phyloP scores from a whole-genome alignment of 2,797 vertebrate species.

The Phoebastria nigripes region DNA sequence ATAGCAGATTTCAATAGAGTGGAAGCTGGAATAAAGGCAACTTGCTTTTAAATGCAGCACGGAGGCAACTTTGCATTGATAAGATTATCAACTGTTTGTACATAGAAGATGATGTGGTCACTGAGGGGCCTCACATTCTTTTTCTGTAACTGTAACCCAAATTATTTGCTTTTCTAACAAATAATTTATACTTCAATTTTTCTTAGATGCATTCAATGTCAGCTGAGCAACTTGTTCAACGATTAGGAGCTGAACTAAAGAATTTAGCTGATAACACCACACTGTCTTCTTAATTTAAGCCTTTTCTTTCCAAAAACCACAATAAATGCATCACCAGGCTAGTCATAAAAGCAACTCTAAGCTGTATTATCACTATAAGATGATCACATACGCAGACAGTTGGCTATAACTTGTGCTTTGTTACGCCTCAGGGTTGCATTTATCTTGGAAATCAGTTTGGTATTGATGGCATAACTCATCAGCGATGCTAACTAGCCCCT shows the following conservation, averaged over 20 bases:
- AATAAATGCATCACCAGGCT: not conserved
- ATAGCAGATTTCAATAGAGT: slow-evolving; percentile 48
- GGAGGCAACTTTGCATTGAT: slow-evolving; percentile 41
- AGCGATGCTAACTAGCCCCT: slow-evolving; percentile 20
- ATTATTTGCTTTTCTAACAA: not conserved
- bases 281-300: not conserved
- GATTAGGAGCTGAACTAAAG: not conserved
- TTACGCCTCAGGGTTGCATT: not conserved
- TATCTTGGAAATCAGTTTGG: slow-evolving; percentile 47
- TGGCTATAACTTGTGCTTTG: slow-evolving; percentile 27
- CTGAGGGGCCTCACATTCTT: not conserved
- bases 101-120: slow-evolving; percentile 12
- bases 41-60: slow-evolving; percentile 55
- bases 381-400: slow-evolving; percentile 12
- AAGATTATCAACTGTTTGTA: slow-evolving; percentile 57
- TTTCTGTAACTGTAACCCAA: slow-evolving; percentile 13
- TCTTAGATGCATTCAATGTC: not conserved
- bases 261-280: not conserved
- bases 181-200: not conserved
- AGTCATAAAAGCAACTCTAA: not conserved
- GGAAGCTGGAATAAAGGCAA: slow-evolving; percentile 45
- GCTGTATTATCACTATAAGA: not conserved
- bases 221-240: not conserved
- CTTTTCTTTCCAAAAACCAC: not conserved
- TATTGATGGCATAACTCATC: slow-evolving; percentile 40